phyloP scores from a whole-genome alignment of 2,888 invertebrate genomes.

The Amitus sp. region DNA sequence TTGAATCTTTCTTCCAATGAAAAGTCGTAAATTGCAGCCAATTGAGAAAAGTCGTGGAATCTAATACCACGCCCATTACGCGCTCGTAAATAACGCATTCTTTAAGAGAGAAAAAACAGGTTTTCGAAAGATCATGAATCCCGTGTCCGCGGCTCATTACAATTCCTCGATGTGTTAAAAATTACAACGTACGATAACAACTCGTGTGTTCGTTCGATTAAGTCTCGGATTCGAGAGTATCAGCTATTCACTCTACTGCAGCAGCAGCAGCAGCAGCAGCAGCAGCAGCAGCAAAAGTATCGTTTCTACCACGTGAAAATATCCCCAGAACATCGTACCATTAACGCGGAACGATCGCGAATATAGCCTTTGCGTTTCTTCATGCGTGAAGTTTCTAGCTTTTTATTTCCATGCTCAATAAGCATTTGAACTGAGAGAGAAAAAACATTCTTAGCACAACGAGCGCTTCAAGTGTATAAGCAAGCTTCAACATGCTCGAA shows the following conservation, averaged over 20 bases:
- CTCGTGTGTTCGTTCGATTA: neutral
- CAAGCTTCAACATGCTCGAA: no score
- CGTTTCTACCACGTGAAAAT: slow-evolving; percentile 1
- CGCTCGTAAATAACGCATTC: neutral
- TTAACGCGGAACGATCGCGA: neutral
- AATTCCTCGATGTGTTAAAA: neutral
- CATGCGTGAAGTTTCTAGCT: slow-evolving; percentile 49
- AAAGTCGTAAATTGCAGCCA: neutral
- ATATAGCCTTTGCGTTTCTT: slow-evolving; percentile 23
- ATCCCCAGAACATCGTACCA: neutral
- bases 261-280: no score
- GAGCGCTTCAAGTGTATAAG: no score
- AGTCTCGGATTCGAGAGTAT: neutral
- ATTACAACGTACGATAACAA: neutral
- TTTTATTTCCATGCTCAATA: slow-evolving; percentile 38
- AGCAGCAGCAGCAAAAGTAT: no score
- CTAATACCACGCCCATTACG: neutral
- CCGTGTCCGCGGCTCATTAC: neutral
- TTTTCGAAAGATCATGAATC: slow-evolving; percentile 5
- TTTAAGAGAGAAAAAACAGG: neutral
- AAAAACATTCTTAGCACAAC: slow-evolving; percentile 42
- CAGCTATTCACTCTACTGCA: neutral
- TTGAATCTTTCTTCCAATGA: no score
- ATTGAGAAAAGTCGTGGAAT: neutral
- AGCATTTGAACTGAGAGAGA: slow-evolving; percentile 35